These are phyloP conservation scores for Musca domestica DNA, from an alignment of 1,140 invertebrate species.

Conservation along the genomic window DNA sequence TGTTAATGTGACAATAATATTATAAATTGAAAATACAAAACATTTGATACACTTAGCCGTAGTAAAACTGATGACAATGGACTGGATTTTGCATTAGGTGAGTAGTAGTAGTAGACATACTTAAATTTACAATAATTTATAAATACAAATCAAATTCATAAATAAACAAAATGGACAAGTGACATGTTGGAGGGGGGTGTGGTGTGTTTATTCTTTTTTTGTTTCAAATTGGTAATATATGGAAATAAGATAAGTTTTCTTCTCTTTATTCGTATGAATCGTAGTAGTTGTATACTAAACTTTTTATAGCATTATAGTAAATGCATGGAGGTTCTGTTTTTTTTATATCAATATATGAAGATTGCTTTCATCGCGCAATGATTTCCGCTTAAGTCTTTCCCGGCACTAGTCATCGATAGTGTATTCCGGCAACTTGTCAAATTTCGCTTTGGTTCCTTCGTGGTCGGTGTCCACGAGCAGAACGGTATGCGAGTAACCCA, in stretches of 20 bases:
- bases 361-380: neutral
- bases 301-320: neutral
- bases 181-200: neutral
- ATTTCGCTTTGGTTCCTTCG: slow-evolving; percentile 57
- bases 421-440: slow-evolving; percentile 56
- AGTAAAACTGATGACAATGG: too few relatives aligned
- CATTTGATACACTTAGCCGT: too few relatives aligned
- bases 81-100: neutral
- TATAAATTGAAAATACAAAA: too few relatives aligned
- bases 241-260: too few relatives aligned
- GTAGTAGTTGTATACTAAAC: too few relatives aligned
- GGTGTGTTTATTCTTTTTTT: too few relatives aligned
- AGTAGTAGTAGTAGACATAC: neutral
- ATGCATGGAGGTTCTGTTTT: neutral
- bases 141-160: slow-evolving; percentile 5
- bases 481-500: slow-evolving; percentile 82
- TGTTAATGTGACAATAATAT: too few relatives aligned
- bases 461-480: slow-evolving; percentile 59
- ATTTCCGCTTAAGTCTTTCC: neutral
- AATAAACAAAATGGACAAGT: neutral
- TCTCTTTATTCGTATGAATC: too few relatives aligned
- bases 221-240: too few relatives aligned
- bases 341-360: neutral
- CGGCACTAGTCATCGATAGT: slow-evolving; percentile 45
- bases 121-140: neutral